A percentile compares a stretch with the other conserved stretches of the same genome.
phyloP scores from a whole-genome alignment of 2,797 vertebrate genomes.

The Toxotes lorentzi region DNA sequence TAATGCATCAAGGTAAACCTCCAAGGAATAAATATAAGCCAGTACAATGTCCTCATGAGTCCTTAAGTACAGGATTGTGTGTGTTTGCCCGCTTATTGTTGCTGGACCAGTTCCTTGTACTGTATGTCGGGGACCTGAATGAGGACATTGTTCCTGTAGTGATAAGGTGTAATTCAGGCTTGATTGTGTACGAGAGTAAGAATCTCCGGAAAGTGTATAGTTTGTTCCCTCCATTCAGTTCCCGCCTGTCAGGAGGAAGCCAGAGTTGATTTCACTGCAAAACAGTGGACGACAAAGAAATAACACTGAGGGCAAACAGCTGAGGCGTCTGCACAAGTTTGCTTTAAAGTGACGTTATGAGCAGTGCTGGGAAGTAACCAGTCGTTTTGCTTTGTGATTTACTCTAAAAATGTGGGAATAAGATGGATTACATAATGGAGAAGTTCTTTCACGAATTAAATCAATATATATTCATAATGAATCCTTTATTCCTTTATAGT shows the following conservation, averaged over 20 bases:
- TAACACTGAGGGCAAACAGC: background rate
- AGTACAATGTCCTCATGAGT: background rate
- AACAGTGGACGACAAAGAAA: conserved; percentile 27
- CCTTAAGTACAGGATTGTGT: background rate
- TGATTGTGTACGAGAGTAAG: conserved; percentile 49
- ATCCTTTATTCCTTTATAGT: no score
- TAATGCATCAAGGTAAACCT: background rate
- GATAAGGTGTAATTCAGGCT: conserved; percentile 72
- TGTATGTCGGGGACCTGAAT: conserved; percentile 53
- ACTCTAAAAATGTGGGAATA: conserved; percentile 12
- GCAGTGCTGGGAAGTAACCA: background rate
- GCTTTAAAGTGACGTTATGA: background rate
- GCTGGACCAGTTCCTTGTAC: conserved; percentile 50
- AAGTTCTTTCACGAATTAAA: background rate
- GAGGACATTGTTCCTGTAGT: conserved; percentile 69
- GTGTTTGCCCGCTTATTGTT: conserved; percentile 34
- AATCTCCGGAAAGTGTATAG: conserved; percentile 55
- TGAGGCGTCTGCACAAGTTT: background rate
- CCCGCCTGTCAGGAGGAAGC: conserved; percentile 48
- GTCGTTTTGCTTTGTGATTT: background rate
- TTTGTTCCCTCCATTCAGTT: conserved; percentile 62
- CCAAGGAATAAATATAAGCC: background rate
- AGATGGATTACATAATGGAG: background rate
- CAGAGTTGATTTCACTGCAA: conserved; percentile 52
- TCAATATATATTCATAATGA: background rate